Base-by-base conservation (phyloP, 2,797 vertebrate genomes). In the Acridotheres tristis region DNA sequence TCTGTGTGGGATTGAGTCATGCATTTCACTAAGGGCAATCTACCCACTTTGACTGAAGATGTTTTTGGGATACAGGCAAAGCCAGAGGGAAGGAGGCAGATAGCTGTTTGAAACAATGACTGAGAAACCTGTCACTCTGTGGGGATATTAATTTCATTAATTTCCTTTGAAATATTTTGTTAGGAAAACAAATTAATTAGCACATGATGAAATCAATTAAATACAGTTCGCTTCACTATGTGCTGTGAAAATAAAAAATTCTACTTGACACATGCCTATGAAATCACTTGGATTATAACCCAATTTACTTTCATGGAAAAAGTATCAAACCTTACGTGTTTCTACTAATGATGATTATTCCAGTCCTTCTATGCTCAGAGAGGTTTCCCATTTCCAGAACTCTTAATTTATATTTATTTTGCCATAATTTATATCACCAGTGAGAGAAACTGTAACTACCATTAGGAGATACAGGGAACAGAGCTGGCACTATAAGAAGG, bases 131-230 rank as follows among this genome's bases (percentile, higher is more conserved):
- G 45, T 26, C 47, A 45, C n/a, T 71, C 50, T 53, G 29, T 3
- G 2, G 27, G n/a, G 42, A 68, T 68, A 90, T 40, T 92, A 58
- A 61, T 89, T 77, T 50, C 7, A 47, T 81, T 90, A 57, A 77
- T 93, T 91, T 87, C 18, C 20, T 82, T 91, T 88, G 32, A 79
- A 84, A 40, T 59, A 77, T 74, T 92, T 89, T 30, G n/a, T 82
- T 88, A 88, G 16, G 13, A 92, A 92, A 87, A 73, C 34, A 92
- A 94, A 77, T 43, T 76, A 75, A 85, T 91, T 90, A 92, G 26
- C 43, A 76, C 32, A 42, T 14, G 11, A 77, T 9, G 11, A 90
- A 82, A 93, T 81, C 16, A 42, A 50, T 93, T 86, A 78, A 86
- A 36, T 91, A 62, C 22, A 59, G 9, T 58, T 86, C 2, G 1